Evolutionary conservation across 30 jellyfish, hydroid and myxozoan genomes (phyloP).

Genomic region (Turritopsis dohrnii): DNA sequence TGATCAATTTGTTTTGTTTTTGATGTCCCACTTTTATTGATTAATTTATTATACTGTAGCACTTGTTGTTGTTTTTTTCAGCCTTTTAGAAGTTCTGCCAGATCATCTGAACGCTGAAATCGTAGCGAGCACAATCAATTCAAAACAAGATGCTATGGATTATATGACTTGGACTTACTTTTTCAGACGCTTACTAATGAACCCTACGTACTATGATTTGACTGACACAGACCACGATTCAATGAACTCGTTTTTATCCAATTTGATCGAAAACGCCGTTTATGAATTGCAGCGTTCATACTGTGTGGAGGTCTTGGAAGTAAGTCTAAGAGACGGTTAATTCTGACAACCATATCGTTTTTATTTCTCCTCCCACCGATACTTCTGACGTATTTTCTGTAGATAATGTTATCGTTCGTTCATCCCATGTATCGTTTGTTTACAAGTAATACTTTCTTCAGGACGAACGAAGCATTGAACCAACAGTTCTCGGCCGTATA

Average conservation of each 20-base stretch:
- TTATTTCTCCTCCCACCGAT: too few relatives aligned
- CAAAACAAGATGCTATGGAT: slow-evolving; percentile 95
- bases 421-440: too few relatives aligned
- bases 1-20: neutral
- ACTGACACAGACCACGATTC: slow-evolving; percentile 59
- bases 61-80: slow-evolving; percentile 4
- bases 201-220: slow-evolving; percentile 88
- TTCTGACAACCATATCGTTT: neutral
- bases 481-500: slow-evolving; percentile 88
- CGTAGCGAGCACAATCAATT: slow-evolving; percentile 93
- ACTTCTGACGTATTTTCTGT: too few relatives aligned
- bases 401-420: too few relatives aligned
- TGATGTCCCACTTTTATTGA: neutral
- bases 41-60: neutral
- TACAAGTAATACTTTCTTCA: slow-evolving; percentile 11
- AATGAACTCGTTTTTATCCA: slow-evolving; percentile 62
- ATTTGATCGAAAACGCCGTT: slow-evolving; percentile 51
- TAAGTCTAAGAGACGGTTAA: neutral
- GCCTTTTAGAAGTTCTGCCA: slow-evolving; percentile 82
- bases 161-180: slow-evolving; percentile 93
- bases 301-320: slow-evolving; percentile 81
- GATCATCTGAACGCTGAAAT: slow-evolving; percentile 99
- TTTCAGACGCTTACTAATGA: slow-evolving; percentile 77
- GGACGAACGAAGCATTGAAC: slow-evolving; percentile 72
- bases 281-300: slow-evolving; percentile 77